These are phyloP conservation scores for Cisticola juncidis DNA, from an alignment of 2,113 vertebrate genomes.

Conservation along the genomic window DNA sequence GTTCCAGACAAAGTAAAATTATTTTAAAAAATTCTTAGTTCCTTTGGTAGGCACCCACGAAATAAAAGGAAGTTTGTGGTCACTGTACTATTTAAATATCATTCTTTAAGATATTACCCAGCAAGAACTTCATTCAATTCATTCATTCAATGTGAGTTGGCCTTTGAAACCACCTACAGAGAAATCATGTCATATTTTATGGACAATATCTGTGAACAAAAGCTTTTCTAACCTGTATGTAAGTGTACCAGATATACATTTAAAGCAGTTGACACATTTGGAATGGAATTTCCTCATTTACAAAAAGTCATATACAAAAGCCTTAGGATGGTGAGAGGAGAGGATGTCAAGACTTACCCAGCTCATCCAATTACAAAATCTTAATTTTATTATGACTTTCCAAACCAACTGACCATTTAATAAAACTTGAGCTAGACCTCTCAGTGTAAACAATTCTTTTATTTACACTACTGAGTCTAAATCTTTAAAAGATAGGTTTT, in stretches of 20 bases:
- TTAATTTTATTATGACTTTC: not conserved
- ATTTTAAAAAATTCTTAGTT: not conserved
- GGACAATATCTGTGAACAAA: not conserved
- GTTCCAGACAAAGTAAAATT: not conserved
- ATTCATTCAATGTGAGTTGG: too few species aligned
- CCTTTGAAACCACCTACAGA: not conserved
- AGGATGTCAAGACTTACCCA: not conserved
- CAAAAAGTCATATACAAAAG: not conserved
- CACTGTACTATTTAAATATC: not conserved
- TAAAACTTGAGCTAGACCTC: not conserved
- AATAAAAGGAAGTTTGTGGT: not conserved
- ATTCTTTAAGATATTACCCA: not conserved
- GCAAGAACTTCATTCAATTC: not conserved
- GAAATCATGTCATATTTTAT: not conserved
- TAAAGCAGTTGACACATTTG: not conserved
- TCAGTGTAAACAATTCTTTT: not conserved
- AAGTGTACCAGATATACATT: not conserved
- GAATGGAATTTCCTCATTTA: not conserved
- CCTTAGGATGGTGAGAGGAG: not conserved
- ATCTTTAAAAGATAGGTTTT: not conserved
- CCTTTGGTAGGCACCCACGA: not conserved
- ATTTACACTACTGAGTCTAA: not conserved
- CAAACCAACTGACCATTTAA: slow-evolving; percentile 7
- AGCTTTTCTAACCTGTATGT: not conserved
- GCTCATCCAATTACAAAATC: not conserved